A percentile compares a stretch with the other conserved stretches of the same genome.
Conservation (phyloP, 2,113 vertebrate genomes). For the Mastomys coucha region DNA sequence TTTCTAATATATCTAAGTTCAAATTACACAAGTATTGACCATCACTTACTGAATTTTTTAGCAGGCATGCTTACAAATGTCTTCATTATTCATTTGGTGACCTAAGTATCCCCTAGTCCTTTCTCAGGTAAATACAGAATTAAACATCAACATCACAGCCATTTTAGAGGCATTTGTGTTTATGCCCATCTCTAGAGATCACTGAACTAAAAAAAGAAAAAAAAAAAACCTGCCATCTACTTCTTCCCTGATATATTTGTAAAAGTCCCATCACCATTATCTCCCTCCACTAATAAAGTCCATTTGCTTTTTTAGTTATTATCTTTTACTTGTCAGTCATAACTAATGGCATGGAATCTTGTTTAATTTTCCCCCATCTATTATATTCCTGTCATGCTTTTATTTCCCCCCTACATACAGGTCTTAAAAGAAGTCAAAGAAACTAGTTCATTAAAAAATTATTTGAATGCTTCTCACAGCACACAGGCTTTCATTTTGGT, state of each 20-base stretch:
- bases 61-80: constrained; percentile 41
- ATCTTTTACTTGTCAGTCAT: constrained; percentile 79
- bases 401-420: constrained; percentile 56
- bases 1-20: constrained; percentile 40
- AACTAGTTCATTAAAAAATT: constrained; percentile 81
- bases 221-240: constrained; percentile 49
- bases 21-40: constrained; percentile 32
- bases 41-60: constrained; percentile 57
- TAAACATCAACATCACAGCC: constrained; percentile 36
- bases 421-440: constrained; percentile 77
- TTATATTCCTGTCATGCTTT: constrained; percentile 73
- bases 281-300: constrained; percentile 72
- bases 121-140: constrained; percentile 46
- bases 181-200: constrained; percentile 26
- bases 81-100: constrained; percentile 27
- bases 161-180: constrained; percentile 9
- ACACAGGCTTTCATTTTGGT: constrained; percentile 57
- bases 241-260: constrained; percentile 66
- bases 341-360: constrained; percentile 75
- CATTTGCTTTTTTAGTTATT: constrained; percentile 72
- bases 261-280: constrained; percentile 74
- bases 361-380: constrained; percentile 69
- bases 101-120: constrained; percentile 13
- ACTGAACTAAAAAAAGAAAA: constrained; percentile 44
- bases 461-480: constrained; percentile 74